Conservation (phyloP, 53 echinoderm and acorn worm genomes). For the Holothuria scabra region DNA sequence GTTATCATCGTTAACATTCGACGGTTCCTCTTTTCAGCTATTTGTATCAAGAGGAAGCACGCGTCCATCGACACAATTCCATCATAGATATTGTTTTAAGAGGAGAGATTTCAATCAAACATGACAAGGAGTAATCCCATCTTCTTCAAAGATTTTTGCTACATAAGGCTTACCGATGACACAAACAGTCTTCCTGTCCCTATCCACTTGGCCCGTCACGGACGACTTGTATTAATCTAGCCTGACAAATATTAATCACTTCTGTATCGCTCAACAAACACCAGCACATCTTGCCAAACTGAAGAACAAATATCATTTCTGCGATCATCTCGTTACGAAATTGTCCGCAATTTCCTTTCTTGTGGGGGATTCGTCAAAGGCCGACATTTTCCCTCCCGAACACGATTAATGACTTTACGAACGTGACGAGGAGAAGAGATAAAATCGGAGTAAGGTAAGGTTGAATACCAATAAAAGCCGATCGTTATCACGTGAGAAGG, state of each 20-base stretch:
- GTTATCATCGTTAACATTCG: no score
- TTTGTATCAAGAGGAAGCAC: no score
- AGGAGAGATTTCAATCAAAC: slow-evolving; percentile 32
- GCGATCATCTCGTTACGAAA: slow-evolving; percentile 43
- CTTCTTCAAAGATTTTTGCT: slow-evolving; percentile 29
- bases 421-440: slow-evolving; percentile 36
- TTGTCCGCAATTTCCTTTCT: slow-evolving; percentile 36
- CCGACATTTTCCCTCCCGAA: slow-evolving; percentile 16
- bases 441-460: slow-evolving; percentile 32
- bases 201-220: background rate
- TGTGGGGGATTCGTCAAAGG: no score
- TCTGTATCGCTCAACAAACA: slow-evolving; percentile 38
- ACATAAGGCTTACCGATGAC: slow-evolving; percentile 24
- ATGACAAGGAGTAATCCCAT: slow-evolving; percentile 24
- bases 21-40: no score
- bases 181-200: background rate
- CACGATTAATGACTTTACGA: slow-evolving; percentile 39
- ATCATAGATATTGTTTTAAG: slow-evolving; percentile 33
- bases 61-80: background rate
- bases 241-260: slow-evolving; percentile 33
- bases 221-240: slow-evolving; percentile 27
- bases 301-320: slow-evolving; percentile 38
- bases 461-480: slow-evolving; percentile 34
- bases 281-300: slow-evolving; percentile 35
- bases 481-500: slow-evolving; percentile 29